phyloP scores from a whole-genome alignment of 2,888 invertebrate genomes.

The Pristionchus maxplancki region DNA sequence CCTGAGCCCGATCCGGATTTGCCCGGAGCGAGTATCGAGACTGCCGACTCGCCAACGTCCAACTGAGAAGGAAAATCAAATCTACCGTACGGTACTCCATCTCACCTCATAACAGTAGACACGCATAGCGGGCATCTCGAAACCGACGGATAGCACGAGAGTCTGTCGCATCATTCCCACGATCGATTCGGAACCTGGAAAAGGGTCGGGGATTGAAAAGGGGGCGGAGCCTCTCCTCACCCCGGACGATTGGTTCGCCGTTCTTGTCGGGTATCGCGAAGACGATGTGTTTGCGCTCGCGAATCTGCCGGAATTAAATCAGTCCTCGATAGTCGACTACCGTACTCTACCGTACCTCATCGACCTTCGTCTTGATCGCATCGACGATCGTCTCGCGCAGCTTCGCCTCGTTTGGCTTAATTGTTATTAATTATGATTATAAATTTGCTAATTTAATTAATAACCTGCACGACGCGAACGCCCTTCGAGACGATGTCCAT shows the following conservation, averaged over 20 bases:
- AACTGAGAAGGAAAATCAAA: neutral
- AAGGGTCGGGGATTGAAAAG: constrained; percentile 12
- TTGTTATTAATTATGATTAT: neutral
- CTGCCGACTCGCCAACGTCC: neutral
- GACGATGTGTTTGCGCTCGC: constrained; percentile 29
- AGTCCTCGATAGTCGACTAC: neutral
- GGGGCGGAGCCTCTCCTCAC: constrained; percentile 9
- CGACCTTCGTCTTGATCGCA: constrained; percentile 28
- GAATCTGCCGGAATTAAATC: constrained; percentile 41
- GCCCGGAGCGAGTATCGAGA: neutral
- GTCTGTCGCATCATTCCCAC: constrained; percentile 47
- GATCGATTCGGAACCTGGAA: neutral
- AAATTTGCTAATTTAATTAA: neutral
- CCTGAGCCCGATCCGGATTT: constrained; percentile 20
- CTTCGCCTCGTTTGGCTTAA: constrained; percentile 3
- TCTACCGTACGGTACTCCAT: neutral
- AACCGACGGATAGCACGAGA: constrained; percentile 19
- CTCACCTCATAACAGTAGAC: constrained; percentile 35
- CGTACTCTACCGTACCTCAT: constrained; percentile 40
- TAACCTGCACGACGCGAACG: neutral
- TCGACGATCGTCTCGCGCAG: constrained; percentile 39
- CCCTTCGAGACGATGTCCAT: constrained; percentile 36
- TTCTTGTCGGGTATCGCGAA: constrained; percentile 28
- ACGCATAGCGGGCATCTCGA: neutral
- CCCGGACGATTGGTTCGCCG: constrained; percentile 15